Evolutionary conservation across 2,797 vertebrate genomes (phyloP).

Genomic region (Novumbra hubbsi): DNA sequence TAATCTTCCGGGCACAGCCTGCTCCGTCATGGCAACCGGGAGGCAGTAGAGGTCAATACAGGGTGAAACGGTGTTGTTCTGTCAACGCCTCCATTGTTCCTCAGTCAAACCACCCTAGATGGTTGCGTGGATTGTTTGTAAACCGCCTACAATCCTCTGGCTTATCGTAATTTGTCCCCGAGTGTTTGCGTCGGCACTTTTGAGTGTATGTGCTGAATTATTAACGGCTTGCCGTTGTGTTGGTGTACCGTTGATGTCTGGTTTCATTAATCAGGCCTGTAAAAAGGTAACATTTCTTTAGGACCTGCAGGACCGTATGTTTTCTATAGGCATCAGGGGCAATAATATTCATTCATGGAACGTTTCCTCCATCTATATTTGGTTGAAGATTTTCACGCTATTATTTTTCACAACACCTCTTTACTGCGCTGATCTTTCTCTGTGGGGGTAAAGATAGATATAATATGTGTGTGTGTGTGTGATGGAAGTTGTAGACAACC

Average conservation of each 20-base stretch:
- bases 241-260: slow-evolving; percentile 20
- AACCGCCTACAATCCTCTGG: not conserved
- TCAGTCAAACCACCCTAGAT: not conserved
- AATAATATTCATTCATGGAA: not conserved
- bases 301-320: not conserved
- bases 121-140: not conserved
- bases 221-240: slow-evolving; percentile 24
- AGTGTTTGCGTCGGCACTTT: slow-evolving; percentile 30
- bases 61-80: slow-evolving; percentile 22
- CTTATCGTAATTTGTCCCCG: slow-evolving; percentile 10
- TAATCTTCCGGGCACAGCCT: slow-evolving; percentile 57
- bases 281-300: not conserved
- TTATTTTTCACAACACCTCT: not conserved
- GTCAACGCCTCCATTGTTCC: not conserved
- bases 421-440: not conserved
- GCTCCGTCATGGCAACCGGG: slow-evolving; percentile 49
- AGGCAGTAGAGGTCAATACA: slow-evolving; percentile 23
- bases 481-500: too few relatives aligned
- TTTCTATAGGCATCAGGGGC: not conserved
- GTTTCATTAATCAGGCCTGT: slow-evolving; percentile 19
- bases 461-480: not conserved
- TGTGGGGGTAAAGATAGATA: not conserved
- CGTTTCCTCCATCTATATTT: not conserved
- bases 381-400: not conserved
- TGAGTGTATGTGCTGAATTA: slow-evolving; percentile 32